phyloP scores from a whole-genome alignment of 1,140 invertebrate species.

The Achatina immaculata region DNA sequence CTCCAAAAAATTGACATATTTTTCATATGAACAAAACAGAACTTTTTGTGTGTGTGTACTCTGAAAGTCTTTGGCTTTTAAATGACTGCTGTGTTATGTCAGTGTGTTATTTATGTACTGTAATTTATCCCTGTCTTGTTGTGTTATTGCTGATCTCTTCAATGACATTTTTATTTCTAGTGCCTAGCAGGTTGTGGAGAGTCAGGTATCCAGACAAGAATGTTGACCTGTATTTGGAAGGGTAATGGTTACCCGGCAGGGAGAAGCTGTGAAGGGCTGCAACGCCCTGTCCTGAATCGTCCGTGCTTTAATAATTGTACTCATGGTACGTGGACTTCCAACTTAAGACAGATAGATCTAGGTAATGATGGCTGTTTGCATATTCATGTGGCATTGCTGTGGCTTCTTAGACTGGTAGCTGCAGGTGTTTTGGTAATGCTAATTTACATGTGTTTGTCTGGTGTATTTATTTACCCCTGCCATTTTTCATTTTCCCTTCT shows the following conservation, averaged over 20 bases:
- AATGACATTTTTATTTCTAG: constrained; percentile 42
- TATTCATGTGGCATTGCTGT: constrained; percentile 7
- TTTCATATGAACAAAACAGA: too few relatives aligned
- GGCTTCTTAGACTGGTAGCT: constrained; percentile 8
- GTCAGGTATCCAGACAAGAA: constrained; percentile 48
- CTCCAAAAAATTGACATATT: background rate
- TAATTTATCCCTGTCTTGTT: too few relatives aligned
- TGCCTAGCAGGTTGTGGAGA: constrained; percentile 48
- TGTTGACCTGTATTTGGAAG: constrained; percentile 54
- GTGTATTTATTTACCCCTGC: background rate
- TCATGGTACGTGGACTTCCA: constrained; percentile 41
- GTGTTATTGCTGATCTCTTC: too few relatives aligned
- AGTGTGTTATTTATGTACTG: too few relatives aligned
- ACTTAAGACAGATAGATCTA: constrained; percentile 27
- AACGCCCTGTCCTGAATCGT: constrained; percentile 42
- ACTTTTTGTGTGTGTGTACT: too few relatives aligned
- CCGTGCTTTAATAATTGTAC: constrained; percentile 45
- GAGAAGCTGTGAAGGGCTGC: constrained; percentile 45
- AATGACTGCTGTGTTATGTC: too few relatives aligned
- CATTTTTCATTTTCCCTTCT: too few relatives aligned
- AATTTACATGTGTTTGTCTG: background rate
- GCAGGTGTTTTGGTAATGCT: background rate
- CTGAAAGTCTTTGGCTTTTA: too few relatives aligned
- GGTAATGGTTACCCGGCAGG: constrained; percentile 46
- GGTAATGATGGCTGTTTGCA: background rate